phyloP scores from a whole-genome alignment of 2,797 vertebrate species.

The Eupleurogrammus muticus region DNA sequence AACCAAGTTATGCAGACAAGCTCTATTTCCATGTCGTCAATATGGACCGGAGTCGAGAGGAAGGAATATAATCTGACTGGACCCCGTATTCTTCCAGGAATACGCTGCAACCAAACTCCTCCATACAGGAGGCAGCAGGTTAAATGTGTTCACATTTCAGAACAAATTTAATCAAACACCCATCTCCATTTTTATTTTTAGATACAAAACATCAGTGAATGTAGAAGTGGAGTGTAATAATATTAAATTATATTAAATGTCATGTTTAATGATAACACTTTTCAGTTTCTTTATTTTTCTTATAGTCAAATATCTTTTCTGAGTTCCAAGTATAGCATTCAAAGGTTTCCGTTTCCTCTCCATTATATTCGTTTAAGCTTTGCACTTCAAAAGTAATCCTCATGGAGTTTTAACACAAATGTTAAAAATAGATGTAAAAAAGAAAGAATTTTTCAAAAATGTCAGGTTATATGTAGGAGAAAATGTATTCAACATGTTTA shows the following conservation, averaged over 20 bases:
- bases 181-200: no score
- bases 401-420: not conserved
- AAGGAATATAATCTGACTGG: conserved; percentile 51
- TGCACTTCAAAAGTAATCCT: not conserved
- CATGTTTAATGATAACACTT: no score
- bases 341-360: no score
- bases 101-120: conserved; percentile 46
- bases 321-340: no score
- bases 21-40: conserved; percentile 52
- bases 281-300: no score
- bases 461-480: no score
- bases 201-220: not conserved
- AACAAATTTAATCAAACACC: conserved; percentile 14
- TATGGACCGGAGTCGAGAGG: conserved; percentile 27
- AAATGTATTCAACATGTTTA: no score
- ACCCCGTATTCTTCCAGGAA: conserved; percentile 52
- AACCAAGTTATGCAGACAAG: conserved; percentile 4
- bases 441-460: no score
- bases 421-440: no score
- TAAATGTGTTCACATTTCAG: conserved; percentile 19
- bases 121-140: conserved; percentile 3
- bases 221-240: no score
- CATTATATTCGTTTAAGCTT: not conserved
- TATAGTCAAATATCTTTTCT: not conserved
- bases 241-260: not conserved